These are phyloP conservation scores for Sternarchorhynchus goeldii DNA, from an alignment of 2,797 vertebrate genomes.

Conservation along the genomic window DNA sequence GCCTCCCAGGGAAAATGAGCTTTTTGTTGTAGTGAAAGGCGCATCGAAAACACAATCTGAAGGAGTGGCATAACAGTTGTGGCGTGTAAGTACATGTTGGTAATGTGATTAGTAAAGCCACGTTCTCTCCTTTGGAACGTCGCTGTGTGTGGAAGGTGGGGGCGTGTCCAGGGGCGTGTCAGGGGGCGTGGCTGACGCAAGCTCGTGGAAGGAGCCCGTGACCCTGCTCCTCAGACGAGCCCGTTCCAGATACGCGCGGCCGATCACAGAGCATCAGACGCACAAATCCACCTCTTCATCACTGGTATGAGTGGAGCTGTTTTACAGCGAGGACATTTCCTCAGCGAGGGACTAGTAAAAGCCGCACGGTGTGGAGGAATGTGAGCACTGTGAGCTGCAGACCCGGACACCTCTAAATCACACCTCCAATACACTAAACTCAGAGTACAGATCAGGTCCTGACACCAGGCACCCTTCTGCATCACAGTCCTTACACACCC, in stretches of 20 bases:
- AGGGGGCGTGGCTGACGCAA: not conserved
- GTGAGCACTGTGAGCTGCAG: not conserved
- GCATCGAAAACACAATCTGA: constrained; percentile 19
- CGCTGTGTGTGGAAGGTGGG: constrained; percentile 17
- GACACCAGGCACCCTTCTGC: constrained; percentile 44
- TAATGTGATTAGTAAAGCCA: constrained; percentile 44
- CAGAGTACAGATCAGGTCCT: constrained; percentile 9
- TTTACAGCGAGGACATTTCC: constrained; percentile 1
- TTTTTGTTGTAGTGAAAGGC: constrained; percentile 12
- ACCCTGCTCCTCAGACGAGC: constrained; percentile 13
- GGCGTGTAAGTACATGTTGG: constrained; percentile 21
- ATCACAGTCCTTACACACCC: constrained; percentile 48
- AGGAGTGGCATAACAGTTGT: constrained; percentile 36
- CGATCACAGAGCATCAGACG: not conserved
- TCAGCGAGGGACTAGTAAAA: constrained; percentile 3
- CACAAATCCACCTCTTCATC: not conserved
- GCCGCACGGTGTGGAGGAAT: not conserved
- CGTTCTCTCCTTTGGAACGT: constrained; percentile 38
- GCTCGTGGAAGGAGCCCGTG: not conserved
- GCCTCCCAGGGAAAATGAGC: constrained; percentile 29
- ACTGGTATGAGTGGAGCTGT: not conserved
- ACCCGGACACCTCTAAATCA: constrained; percentile 54
- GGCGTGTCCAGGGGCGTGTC: not conserved
- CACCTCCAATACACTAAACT: constrained; percentile 28
- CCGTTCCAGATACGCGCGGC: not conserved